A percentile compares a stretch with the other conserved stretches of the same genome.
Evolutionary conservation across 2,797 vertebrate species (phyloP).

Genomic region (Pitangus sulphuratus): DNA sequence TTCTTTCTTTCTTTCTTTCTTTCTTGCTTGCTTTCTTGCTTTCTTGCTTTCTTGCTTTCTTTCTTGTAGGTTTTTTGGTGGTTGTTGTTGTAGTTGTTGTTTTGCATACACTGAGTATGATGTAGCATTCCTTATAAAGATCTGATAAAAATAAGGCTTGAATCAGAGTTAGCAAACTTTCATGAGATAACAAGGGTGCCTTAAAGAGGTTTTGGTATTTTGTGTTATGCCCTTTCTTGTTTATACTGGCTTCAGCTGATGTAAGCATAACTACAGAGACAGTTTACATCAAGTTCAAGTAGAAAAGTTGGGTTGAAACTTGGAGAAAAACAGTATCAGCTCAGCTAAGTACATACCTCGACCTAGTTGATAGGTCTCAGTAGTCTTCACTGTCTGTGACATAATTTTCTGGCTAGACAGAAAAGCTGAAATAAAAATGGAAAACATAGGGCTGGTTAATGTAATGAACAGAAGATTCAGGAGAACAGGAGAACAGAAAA

Average conservation of each 20-base stretch:
- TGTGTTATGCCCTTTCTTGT: not conserved
- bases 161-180: constrained; percentile 19
- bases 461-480: not conserved
- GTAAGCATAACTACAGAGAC: not conserved
- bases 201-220: constrained; percentile 21
- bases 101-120: not conserved
- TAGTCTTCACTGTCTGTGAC: not conserved
- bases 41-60: too few species aligned
- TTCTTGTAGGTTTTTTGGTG: not conserved
- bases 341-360: not conserved
- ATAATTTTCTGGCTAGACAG: not conserved
- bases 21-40: not conserved
- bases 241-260: constrained; percentile 24
- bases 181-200: not conserved
- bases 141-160: constrained; percentile 2
- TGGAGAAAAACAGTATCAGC: not conserved
- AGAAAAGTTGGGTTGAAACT: not conserved
- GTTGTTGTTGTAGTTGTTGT: not conserved
- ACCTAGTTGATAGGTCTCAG: not conserved
- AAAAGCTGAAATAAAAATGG: not conserved
- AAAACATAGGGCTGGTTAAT: not conserved
- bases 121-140: constrained; percentile 35
- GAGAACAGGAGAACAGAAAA: not conserved
- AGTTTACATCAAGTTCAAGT: constrained; percentile 20
- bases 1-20: not conserved